phyloP scores from a whole-genome alignment of 2,888 invertebrate species.

The Stegophylla sp. region DNA sequence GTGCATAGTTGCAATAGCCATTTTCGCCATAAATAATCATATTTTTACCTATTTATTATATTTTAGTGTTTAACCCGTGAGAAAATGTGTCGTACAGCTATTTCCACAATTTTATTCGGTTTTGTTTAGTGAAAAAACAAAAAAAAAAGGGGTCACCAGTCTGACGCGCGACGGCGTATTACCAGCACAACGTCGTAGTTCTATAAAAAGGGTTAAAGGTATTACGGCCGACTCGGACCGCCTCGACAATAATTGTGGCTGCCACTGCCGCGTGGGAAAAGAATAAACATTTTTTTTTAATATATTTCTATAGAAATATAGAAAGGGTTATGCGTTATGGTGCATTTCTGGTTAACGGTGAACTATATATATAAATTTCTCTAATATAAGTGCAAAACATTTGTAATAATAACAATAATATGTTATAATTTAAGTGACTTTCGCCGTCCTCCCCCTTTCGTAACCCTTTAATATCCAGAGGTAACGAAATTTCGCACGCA shows the following conservation, averaged over 20 bases:
- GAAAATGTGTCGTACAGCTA: neutral
- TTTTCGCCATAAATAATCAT: neutral
- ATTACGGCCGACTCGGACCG: neutral
- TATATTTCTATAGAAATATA: slow-evolving; percentile 19
- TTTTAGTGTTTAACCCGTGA: slow-evolving; percentile 6
- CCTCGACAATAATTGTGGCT: neutral
- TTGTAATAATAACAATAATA: neutral
- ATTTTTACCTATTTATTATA: neutral
- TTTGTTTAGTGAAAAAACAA: slow-evolving; percentile 8
- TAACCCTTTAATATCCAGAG: neutral
- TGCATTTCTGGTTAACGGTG: neutral
- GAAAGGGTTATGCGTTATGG: slow-evolving; percentile 8
- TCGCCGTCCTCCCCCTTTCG: neutral
- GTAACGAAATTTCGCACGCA: neutral
- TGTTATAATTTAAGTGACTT: neutral
- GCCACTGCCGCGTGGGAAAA: slow-evolving; percentile 31
- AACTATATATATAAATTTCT: neutral
- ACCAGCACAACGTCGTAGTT: neutral
- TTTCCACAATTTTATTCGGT: slow-evolving; percentile 3
- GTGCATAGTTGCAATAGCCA: neutral
- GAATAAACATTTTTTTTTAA: neutral
- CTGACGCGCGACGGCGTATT: neutral
- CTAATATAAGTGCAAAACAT: neutral
- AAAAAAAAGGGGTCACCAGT: slow-evolving; percentile 19
- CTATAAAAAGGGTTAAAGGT: slow-evolving; percentile 45